Conservation (phyloP, 30 jellyfish, hydroid and myxozoan genomes). For the Aurelia coerulea region DNA sequence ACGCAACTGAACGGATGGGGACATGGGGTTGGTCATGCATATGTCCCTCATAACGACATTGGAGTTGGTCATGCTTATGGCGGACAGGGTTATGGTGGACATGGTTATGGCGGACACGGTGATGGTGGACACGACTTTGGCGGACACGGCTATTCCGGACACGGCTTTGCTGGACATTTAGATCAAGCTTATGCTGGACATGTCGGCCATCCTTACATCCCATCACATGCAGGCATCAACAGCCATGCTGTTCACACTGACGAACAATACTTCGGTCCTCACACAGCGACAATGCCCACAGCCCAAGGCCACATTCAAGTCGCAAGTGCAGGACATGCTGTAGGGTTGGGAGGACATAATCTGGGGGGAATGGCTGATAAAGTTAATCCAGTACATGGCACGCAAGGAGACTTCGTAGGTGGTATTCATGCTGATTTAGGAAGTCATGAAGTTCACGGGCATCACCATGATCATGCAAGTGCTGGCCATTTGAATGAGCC, state of each 20-base stretch:
- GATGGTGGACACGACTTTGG: conserved; percentile 24
- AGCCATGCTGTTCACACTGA: conserved; percentile 42
- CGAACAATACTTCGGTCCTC: conserved; percentile 50
- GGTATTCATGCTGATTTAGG: conserved; percentile 83
- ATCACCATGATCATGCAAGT: conserved; percentile 50
- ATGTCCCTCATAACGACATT: conserved; percentile 23
- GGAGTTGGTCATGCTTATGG: conserved; percentile 66
- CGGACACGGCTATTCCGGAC: conserved; percentile 36
- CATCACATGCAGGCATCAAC: conserved; percentile 58
- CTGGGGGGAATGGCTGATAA: conserved; percentile 68
- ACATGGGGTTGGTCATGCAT: conserved; percentile 34
- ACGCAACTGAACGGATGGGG: conserved; percentile 31
- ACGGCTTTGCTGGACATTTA: conserved; percentile 43
- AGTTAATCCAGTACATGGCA: conserved; percentile 28
- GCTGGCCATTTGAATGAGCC: conserved; percentile 42
- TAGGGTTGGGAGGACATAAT: conserved; percentile 73
- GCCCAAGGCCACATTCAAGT: conserved; percentile 77
- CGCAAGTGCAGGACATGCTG: conserved; percentile 67
- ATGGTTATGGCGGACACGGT: conserved; percentile 64
- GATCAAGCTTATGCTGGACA: conserved; percentile 21
- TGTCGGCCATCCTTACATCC: conserved; percentile 60
- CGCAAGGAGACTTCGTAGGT: conserved; percentile 64
- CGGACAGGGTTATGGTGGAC: conserved; percentile 65
- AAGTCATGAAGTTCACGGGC: conserved; percentile 46
- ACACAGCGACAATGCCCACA: conserved; percentile 58